Conservation (phyloP, 2,888 invertebrate species). For the Catocala sponsa region DNA sequence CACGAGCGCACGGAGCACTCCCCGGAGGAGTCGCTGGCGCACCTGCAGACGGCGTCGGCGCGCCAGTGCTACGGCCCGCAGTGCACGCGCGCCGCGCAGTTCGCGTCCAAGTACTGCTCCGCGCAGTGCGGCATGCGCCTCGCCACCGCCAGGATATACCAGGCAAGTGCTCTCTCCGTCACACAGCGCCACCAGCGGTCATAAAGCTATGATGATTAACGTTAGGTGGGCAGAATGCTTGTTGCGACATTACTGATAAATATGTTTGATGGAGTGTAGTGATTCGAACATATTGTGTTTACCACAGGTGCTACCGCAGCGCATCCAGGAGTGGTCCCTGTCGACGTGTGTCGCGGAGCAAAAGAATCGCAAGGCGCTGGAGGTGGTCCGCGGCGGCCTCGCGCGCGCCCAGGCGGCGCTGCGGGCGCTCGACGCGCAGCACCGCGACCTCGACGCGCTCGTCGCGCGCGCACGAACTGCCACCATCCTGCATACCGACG, state of each 20-base stretch:
- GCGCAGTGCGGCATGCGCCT: conserved; percentile 96
- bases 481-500: conserved; percentile 89
- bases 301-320: conserved; percentile 92
- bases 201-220: too few species aligned
- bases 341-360: conserved; percentile 96
- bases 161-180: conserved; percentile 77
- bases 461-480: conserved; percentile 92
- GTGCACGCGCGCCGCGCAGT: conserved; percentile 93
- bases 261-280: too few species aligned
- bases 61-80: conserved; percentile 97
- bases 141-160: conserved; percentile 94
- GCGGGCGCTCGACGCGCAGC: conserved; percentile 93
- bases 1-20: conserved; percentile 79
- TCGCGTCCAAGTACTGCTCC: conserved; percentile 97
- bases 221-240: too few species aligned
- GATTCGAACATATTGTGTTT: not conserved
- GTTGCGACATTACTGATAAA: too few species aligned
- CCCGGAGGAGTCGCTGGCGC: conserved; percentile 79
- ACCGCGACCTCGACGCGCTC: conserved; percentile 93
- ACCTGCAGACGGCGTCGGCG: conserved; percentile 88
- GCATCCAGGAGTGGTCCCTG: conserved; percentile 97
- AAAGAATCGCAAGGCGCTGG: conserved; percentile 90
- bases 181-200: too few species aligned
- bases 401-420: conserved; percentile 93
- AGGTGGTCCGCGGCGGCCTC: conserved; percentile 93